A percentile compares a stretch with the other conserved stretches of the same genome.
Evolutionary conservation across 2,113 vertebrate species (phyloP).

Genomic region (Melanerpes aurifrons): DNA sequence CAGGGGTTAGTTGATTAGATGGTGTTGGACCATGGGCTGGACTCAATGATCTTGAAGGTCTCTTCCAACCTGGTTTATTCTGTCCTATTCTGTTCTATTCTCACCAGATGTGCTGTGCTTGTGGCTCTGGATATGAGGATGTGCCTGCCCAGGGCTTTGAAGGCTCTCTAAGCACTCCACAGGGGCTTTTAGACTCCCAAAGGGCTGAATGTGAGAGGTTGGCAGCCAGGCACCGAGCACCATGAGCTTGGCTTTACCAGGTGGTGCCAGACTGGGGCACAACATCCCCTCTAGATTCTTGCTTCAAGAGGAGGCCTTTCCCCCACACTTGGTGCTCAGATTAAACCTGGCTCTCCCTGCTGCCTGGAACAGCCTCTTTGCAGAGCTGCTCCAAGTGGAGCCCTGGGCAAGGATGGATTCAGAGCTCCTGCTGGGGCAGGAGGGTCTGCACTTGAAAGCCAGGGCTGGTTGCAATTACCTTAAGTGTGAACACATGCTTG

Average conservation of each 20-base stretch:
- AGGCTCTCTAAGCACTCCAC: not conserved
- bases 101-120: not conserved
- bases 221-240: not conserved
- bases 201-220: not conserved
- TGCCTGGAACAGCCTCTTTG: not conserved
- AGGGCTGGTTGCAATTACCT: constrained; percentile 37
- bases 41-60: too few relatives aligned
- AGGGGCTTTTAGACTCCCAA: too few relatives aligned
- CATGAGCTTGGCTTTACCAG: not conserved
- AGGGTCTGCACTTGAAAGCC: not conserved
- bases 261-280: too few relatives aligned
- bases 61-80: too few relatives aligned
- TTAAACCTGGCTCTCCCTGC: not conserved
- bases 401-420: not conserved
- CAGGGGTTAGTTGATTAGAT: too few relatives aligned
- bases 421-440: not conserved
- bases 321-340: not conserved
- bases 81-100: too few relatives aligned
- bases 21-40: too few relatives aligned
- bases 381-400: not conserved
- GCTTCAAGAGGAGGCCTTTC: not conserved
- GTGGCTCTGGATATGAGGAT: not conserved
- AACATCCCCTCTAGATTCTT: accelerated
- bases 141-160: not conserved
- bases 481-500: constrained; percentile 57